These are phyloP conservation scores for Sebastes iracundus DNA, from an alignment of 2,797 vertebrate genomes.

Conservation along the genomic window DNA sequence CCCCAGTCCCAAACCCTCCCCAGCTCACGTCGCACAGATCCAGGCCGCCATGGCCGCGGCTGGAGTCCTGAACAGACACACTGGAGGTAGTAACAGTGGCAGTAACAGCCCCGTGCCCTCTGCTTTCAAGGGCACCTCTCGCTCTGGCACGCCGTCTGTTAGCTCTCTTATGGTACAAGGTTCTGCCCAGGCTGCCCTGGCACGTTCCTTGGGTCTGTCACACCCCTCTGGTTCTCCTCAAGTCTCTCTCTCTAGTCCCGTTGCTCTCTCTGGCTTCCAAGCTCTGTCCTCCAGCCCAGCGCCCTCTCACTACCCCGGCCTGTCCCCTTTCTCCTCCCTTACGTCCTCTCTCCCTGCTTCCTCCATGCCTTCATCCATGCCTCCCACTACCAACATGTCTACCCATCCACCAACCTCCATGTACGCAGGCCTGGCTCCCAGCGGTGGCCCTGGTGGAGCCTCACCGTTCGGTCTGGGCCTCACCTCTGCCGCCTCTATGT, in stretches of 20 bases:
- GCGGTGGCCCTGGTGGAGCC: slow-evolving; percentile 65
- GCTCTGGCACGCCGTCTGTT: slow-evolving; percentile 85
- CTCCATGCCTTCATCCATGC: slow-evolving; percentile 76
- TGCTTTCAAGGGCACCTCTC: slow-evolving; percentile 92
- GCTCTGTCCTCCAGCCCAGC: slow-evolving; percentile 85
- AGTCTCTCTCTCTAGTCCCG: slow-evolving; percentile 85
- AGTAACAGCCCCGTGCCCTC: slow-evolving; percentile 91
- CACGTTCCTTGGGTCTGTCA: slow-evolving; percentile 83
- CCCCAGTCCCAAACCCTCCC: slow-evolving; percentile 78
- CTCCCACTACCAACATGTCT: slow-evolving; percentile 74
- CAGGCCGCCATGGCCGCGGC: slow-evolving; percentile 54
- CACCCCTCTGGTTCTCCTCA: slow-evolving; percentile 86
- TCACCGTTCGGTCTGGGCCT: slow-evolving; percentile 92
- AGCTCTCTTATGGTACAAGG: slow-evolving; percentile 85
- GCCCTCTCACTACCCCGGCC: slow-evolving; percentile 86
- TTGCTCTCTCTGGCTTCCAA: slow-evolving; percentile 83
- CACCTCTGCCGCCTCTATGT: slow-evolving; percentile 89
- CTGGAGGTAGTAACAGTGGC: slow-evolving; percentile 74
- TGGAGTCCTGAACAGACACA: slow-evolving; percentile 71
- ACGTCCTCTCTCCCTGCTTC: slow-evolving; percentile 83
- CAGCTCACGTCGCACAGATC: slow-evolving; percentile 65
- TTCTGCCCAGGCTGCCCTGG: slow-evolving; percentile 67
- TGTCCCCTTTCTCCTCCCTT: slow-evolving; percentile 88
- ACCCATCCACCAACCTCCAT: slow-evolving; percentile 75
- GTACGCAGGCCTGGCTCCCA: slow-evolving; percentile 79